These are phyloP conservation scores for Margarornis squamiger DNA, from an alignment of 2,797 vertebrate genomes.

Conservation along the genomic window DNA sequence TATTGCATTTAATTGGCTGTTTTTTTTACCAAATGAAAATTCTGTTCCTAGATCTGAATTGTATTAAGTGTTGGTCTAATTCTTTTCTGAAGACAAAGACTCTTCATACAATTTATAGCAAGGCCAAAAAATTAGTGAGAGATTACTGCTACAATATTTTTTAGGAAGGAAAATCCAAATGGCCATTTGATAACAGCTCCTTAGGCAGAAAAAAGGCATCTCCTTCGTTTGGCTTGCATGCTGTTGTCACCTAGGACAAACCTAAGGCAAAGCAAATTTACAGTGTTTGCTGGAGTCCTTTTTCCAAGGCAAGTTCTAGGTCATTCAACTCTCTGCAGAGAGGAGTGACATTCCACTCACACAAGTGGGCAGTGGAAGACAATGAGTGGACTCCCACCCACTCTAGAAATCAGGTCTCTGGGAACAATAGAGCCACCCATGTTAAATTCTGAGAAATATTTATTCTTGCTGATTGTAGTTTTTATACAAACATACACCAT, in stretches of 20 bases:
- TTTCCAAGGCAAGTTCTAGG: not conserved
- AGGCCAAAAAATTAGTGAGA: not conserved
- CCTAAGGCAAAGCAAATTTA: not conserved
- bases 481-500: not conserved
- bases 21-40: not conserved
- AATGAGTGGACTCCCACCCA: not conserved
- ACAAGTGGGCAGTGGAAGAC: not conserved
- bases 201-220: not conserved
- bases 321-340: not conserved
- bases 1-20: not conserved
- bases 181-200: not conserved
- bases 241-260: not conserved
- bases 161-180: not conserved
- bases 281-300: not conserved
- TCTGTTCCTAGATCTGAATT: not conserved
- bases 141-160: not conserved
- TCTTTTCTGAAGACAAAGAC: not conserved
- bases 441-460: not conserved
- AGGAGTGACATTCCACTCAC: not conserved
- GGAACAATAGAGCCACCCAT: accelerated
- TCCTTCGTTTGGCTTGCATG: not conserved
- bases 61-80: not conserved
- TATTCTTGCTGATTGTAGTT: not conserved
- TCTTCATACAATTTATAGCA: not conserved
- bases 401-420: not conserved